Evolutionary conservation across 2,888 invertebrate species (phyloP), one percentile per base, ranked within the genome.

Genomic region (Eurytoma adleriae): DNA sequence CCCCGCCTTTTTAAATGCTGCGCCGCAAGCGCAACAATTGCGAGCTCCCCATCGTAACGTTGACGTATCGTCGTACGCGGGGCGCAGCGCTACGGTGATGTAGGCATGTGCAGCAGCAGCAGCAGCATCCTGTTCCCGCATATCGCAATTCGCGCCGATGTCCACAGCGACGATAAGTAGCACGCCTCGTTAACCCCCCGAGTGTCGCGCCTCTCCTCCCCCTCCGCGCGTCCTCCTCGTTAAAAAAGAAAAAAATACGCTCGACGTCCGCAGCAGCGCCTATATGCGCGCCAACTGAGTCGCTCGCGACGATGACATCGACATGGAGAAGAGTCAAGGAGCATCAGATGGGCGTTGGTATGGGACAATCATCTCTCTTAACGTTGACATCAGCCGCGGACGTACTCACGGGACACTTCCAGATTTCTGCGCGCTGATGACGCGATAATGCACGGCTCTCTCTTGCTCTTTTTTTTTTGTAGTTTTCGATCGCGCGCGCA

Each of bases 311-410:
- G 84, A 85, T 84, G 64, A 84, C 82, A 81, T 81, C 84, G 85
- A 84, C 85, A 84, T 88, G 88, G 88, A 86, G 81, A 72, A 85
- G 81, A 70, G 76, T 86, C 79, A 85, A 86, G 82, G 88, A 87
- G 84, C 84, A 85, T 82, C 83, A 75, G 66, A 79, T 83, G 83
- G 89, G 87, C 83, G 86, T 89, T 82, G 89, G 89, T 89, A 85
- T 84, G 89, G 64, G 50, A 78, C 40, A 67, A 48, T 75, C 27
- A 70, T 56, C 50, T 71, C 59, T 72, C 66, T 67, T 7, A 50
- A 30, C 24, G 52, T 80, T 24, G 61, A 61, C 27, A 30, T 40
- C 30, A 30, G 57, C 14, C 18, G 57, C 57, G 52, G 10, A 27
- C 27, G n/a, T 3, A n/a, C n/a, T 30, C 64, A n/a, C 40, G 40